Percentiles rank a stretch among this genome's conserved stretches.
Evolutionary conservation across 1,140 invertebrate species (phyloP).

Genomic region (Globodera ellingtonae): DNA sequence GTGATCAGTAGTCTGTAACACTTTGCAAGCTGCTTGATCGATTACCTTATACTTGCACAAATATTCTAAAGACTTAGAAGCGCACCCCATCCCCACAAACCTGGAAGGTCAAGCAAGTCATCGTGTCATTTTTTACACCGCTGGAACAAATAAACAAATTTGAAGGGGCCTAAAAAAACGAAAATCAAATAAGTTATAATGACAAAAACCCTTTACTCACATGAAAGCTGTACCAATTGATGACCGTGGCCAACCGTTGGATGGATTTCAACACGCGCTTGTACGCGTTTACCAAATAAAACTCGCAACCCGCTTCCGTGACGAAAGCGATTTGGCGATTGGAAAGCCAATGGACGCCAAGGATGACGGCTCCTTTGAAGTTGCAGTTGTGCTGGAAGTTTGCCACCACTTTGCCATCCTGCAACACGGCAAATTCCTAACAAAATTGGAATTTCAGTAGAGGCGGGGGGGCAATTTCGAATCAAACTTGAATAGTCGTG

Average conservation of each 20-base stretch:
- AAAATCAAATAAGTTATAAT: background rate
- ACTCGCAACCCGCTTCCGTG: constrained; percentile 15
- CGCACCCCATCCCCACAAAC: background rate
- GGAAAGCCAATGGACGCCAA: constrained; percentile 12
- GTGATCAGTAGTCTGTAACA: no score
- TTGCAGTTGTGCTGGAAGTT: constrained; percentile 5
- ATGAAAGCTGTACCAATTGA: constrained; percentile 15
- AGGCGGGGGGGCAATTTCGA: no score
- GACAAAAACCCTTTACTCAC: background rate
- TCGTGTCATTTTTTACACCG: background rate
- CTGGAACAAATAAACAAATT: constrained; percentile 13
- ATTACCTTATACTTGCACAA: no score
- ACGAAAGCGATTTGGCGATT: constrained; percentile 9
- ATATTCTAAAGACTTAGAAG: no score
- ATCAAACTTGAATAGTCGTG: no score
- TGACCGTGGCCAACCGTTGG: background rate
- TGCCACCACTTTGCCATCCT: background rate
- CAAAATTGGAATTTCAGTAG: no score
- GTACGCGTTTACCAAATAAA: constrained; percentile 14
- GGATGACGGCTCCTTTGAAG: constrained; percentile 7
- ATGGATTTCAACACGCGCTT: constrained; percentile 2
- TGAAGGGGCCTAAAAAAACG: background rate
- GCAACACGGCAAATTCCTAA: constrained; percentile 7
- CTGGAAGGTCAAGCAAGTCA: constrained; percentile 5
- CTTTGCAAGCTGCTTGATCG: no score